Evolutionary conservation across 2,113 vertebrate species (phyloP).

Genomic region (Equus quagga): DNA sequence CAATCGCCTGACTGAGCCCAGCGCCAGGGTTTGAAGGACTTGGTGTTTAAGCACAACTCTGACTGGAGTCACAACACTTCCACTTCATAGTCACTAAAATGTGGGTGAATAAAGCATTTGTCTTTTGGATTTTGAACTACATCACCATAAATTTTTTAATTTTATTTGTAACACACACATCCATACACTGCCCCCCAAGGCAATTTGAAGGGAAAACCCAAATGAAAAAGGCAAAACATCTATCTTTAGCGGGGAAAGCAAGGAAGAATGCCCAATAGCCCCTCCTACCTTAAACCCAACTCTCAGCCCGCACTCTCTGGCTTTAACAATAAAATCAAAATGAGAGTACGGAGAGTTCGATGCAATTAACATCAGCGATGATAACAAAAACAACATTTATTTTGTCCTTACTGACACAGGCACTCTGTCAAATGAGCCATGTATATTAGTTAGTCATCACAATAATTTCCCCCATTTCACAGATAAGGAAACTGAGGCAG

Average conservation of each 20-base stretch:
- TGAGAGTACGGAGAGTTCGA: not conserved
- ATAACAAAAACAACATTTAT: not conserved
- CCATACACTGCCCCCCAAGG: not conserved
- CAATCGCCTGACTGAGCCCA: not conserved
- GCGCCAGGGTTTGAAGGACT: not conserved
- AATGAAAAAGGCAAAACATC: not conserved
- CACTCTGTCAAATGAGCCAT: not conserved
- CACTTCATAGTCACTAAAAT: conserved; percentile 2
- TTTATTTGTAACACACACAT: not conserved
- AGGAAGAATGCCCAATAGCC: not conserved
- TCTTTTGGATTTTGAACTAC: not conserved
- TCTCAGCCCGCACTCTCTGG: not conserved
- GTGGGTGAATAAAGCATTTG: not conserved
- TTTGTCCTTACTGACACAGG: not conserved
- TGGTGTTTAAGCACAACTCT: not conserved
- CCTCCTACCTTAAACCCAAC: not conserved
- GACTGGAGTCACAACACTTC: not conserved
- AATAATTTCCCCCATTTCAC: not conserved
- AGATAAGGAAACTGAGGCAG: not conserved
- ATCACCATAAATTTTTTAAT: not conserved
- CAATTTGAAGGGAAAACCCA: not conserved
- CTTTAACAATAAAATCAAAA: conserved; percentile 38
- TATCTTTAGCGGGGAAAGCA: not conserved
- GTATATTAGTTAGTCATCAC: not conserved
- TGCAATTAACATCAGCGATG: not conserved